Base-by-base conservation (phyloP, 1,140 invertebrate genomes). In the Temnothorax longispinosus region DNA sequence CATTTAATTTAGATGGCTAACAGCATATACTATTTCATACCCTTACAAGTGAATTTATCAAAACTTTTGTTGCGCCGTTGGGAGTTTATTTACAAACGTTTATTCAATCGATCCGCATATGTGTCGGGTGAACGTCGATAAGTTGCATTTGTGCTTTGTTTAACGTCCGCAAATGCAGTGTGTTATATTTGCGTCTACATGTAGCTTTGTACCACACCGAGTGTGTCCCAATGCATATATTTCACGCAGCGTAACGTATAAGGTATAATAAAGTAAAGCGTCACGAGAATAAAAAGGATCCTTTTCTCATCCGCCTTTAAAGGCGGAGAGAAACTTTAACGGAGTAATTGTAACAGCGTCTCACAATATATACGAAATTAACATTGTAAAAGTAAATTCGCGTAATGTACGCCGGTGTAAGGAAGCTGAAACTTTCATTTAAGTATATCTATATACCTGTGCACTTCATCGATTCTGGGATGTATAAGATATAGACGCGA, bases 21-120 rank as follows among this genome's bases (percentile, higher is more conserved):
- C 38, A n/a, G 41, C 8, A 47, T 56, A 65, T 78, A 44, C 56
- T 32, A 67, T 54, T 69, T 69, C 35, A 27, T 65, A 67, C 47
- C 44, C 35, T 69, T 81, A 71, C 35, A 54, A 54, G n/a, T 69
- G 64, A 81, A 56, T 81, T 69, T 81, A 81, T 81, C 35, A 69
- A 81, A 71, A 69, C 44, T 71, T 81, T 81, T 18, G 47, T 56
- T 38, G 35, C 47, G 6, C 32, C 27, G 27, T 1, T 38, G 21
- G 10, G 21, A 71, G 21, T 81, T 81, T 54, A 71, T 71, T 69
- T 81, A 38, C 11, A 44, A 56, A 81, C 38, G 35, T 69, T 81
- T 81, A 81, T 69, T 81, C 65, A 41, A 54, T 81, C 62, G 47
- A 41, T 41, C 13, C n/a, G 21, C n/a, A 0, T n/a, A 3, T 6